Percentiles rank a stretch among this genome's conserved stretches.
Conservation (phyloP, 2,113 vertebrate genomes). For the Acrocephalus kingi region DNA sequence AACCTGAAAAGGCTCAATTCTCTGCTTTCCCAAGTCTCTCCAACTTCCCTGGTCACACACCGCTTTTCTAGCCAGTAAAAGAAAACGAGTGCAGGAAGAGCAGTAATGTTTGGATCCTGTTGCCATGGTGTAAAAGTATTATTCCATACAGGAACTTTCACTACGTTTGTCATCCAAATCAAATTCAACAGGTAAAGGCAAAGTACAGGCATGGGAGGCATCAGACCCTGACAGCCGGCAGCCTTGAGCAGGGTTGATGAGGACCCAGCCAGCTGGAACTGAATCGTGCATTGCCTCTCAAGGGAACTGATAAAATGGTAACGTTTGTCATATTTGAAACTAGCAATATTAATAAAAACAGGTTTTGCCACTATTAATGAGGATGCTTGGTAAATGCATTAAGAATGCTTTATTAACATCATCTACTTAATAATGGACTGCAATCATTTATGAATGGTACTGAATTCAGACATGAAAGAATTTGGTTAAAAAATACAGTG, state of each 20-base stretch:
- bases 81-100: neutral
- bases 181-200: neutral
- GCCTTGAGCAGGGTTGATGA: neutral
- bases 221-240: neutral
- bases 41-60: neutral
- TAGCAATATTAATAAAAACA: neutral
- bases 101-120: neutral
- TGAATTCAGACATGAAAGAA: conserved; percentile 14
- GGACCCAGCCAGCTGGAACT: neutral
- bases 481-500: conserved; percentile 1
- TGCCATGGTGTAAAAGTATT: conserved; percentile 11
- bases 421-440: conserved; percentile 13
- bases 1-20: neutral
- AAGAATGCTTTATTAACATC: conserved; percentile 26
- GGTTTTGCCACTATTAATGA: neutral
- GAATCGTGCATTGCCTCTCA: neutral
- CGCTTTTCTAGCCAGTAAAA: neutral
- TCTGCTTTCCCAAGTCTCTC: neutral
- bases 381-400: neutral
- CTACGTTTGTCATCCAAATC: neutral
- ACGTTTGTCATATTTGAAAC: neutral
- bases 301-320: neutral
- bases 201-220: neutral
- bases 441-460: neutral
- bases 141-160: neutral